Evolutionary conservation across 2,113 vertebrate genomes (phyloP).

Genomic region (Otis tarda): DNA sequence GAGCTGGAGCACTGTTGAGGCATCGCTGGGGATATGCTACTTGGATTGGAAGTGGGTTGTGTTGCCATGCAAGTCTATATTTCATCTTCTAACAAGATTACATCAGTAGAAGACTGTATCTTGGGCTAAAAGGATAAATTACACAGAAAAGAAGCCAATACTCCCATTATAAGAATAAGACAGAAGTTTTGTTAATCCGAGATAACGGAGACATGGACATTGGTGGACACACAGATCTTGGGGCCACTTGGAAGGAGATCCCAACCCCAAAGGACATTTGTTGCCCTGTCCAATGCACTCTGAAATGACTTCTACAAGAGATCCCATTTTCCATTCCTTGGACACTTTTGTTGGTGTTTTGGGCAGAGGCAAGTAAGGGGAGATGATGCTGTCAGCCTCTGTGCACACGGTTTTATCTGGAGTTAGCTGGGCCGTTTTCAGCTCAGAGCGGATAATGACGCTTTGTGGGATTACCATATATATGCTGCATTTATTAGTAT

Average conservation of each 20-base stretch:
- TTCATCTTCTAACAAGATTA: not conserved
- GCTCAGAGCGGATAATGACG: not conserved
- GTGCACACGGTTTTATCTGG: not conserved
- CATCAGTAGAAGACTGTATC: not conserved
- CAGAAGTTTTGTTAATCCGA: not conserved
- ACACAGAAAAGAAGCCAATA: not conserved
- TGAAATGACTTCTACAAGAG: not conserved
- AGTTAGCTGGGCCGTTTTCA: not conserved
- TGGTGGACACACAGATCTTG: rapidly evolving
- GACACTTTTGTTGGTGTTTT: not conserved
- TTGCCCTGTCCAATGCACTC: not conserved
- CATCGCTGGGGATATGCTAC: not conserved
- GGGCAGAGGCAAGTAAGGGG: not conserved
- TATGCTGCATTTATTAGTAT: not conserved
- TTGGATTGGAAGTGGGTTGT: not conserved
- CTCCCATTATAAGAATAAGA: not conserved
- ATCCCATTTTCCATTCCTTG: not conserved
- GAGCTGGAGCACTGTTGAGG: not conserved
- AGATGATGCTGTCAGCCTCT: not conserved
- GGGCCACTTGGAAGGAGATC: not conserved
- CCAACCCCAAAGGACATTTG: not conserved
- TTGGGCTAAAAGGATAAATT: not conserved
- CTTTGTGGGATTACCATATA: not conserved
- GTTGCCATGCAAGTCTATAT: not conserved
- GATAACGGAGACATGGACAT: rapidly evolving